Conservation (phyloP, 2,888 invertebrate species). For the Bimastos eiseni region DNA sequence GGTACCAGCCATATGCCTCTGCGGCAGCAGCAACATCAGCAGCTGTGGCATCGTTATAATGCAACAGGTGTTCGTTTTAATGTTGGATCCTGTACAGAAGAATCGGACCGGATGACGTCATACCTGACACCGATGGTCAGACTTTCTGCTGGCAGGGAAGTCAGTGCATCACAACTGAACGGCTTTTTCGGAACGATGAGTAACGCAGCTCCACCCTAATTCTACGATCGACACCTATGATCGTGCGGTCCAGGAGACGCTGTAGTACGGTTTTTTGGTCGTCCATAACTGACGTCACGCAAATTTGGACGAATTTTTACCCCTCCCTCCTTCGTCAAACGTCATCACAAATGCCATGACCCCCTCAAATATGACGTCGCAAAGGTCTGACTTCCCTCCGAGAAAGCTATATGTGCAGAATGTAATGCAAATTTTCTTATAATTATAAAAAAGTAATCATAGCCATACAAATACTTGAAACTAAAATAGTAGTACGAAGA, state of each 20-base stretch:
- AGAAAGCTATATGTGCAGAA: too few species aligned
- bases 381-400: too few species aligned
- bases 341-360: too few species aligned
- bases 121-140: not conserved
- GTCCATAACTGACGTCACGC: too few species aligned
- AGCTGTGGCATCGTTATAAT: not conserved
- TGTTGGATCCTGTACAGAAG: not conserved
- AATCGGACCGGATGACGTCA: not conserved
- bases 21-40: not conserved
- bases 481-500: too few species aligned
- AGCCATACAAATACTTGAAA: too few species aligned
- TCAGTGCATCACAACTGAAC: not conserved
- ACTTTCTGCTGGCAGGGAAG: conserved; percentile 5
- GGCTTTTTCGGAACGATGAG: not conserved
- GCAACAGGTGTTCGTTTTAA: not conserved
- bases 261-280: too few species aligned
- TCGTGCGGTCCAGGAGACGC: not conserved
- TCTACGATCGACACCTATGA: not conserved
- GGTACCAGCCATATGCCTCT: not conserved
- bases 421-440: too few species aligned
- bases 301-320: too few species aligned
- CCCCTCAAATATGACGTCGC: too few species aligned
- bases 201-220: not conserved
- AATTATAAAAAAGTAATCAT: too few species aligned
- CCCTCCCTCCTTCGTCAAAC: too few species aligned